Percentiles rank a stretch among this genome's conserved stretches.
Conservation (phyloP, 2,797 vertebrate species). For the Lerista edwardsae region DNA sequence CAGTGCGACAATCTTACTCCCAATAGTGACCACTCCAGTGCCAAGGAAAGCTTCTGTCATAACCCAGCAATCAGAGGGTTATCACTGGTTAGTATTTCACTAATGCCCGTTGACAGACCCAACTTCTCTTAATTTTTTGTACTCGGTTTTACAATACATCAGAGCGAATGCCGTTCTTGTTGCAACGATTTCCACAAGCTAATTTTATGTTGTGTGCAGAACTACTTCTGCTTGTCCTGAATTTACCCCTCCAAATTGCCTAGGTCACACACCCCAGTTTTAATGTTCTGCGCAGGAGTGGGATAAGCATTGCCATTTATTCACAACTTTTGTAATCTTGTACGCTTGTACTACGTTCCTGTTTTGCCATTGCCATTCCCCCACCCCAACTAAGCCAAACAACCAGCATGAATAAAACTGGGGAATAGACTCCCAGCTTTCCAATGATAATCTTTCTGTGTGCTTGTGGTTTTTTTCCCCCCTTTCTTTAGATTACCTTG, state of each 20-base stretch:
- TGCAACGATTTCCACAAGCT: not conserved
- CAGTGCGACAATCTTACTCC: not conserved
- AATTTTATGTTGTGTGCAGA: not conserved
- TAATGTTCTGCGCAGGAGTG: not conserved
- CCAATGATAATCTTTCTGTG: not conserved
- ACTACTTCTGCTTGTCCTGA: not conserved
- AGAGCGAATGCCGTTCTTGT: not conserved
- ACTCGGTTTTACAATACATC: not conserved
- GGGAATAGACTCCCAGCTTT: not conserved
- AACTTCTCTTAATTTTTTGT: not conserved
- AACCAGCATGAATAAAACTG: not conserved
- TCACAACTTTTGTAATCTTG: not conserved
- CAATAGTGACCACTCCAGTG: too few species aligned
- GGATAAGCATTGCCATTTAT: too few species aligned
- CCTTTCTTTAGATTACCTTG: slow-evolving; percentile 90
- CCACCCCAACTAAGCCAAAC: not conserved
- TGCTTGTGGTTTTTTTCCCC: not conserved
- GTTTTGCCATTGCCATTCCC: not conserved
- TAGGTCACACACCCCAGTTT: too few species aligned
- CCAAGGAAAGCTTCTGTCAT: not conserved
- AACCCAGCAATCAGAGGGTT: too few species aligned
- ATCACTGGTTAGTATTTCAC: too few species aligned
- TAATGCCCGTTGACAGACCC: not conserved
- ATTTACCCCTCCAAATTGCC: not conserved
- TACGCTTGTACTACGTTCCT: not conserved